Evolutionary conservation across 2,797 vertebrate genomes (phyloP).

Genomic region (Periparus ater): DNA sequence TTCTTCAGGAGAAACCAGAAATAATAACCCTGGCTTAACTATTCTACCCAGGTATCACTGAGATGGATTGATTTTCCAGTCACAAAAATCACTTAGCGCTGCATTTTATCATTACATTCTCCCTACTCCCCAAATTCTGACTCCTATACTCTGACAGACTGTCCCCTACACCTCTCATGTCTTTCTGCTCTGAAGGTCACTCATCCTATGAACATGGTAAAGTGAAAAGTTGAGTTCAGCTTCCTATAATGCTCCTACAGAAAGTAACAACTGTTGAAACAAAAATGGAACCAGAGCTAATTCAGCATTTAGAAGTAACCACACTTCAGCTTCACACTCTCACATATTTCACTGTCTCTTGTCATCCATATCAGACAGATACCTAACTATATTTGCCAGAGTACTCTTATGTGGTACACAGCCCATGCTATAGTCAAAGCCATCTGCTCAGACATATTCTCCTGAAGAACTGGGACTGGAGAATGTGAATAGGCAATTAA

Average conservation of each 20-base stretch:
- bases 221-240: neutral
- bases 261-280: slow-evolving; percentile 45
- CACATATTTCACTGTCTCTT: slow-evolving; percentile 65
- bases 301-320: slow-evolving; percentile 55
- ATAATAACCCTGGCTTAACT: neutral
- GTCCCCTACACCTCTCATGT: neutral
- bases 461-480: slow-evolving; percentile 31
- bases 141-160: neutral
- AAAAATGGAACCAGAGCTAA: slow-evolving; percentile 51
- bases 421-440: slow-evolving; percentile 60
- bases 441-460: slow-evolving; percentile 63
- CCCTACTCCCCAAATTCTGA: neutral
- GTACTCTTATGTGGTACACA: slow-evolving; percentile 53
- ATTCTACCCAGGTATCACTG: neutral
- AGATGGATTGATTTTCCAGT: neutral
- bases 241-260: neutral
- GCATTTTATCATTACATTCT: neutral
- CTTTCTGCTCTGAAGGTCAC: neutral
- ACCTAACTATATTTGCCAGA: slow-evolving; percentile 62
- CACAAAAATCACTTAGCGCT: neutral
- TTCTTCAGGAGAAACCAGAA: neutral
- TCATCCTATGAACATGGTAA: neutral
- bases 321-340: slow-evolving; percentile 62
- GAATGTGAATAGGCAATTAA: slow-evolving; percentile 28
- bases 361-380: slow-evolving; percentile 64